Evolutionary conservation across 1,140 invertebrate genomes (phyloP).

Genomic region (Eumaeus atala): DNA sequence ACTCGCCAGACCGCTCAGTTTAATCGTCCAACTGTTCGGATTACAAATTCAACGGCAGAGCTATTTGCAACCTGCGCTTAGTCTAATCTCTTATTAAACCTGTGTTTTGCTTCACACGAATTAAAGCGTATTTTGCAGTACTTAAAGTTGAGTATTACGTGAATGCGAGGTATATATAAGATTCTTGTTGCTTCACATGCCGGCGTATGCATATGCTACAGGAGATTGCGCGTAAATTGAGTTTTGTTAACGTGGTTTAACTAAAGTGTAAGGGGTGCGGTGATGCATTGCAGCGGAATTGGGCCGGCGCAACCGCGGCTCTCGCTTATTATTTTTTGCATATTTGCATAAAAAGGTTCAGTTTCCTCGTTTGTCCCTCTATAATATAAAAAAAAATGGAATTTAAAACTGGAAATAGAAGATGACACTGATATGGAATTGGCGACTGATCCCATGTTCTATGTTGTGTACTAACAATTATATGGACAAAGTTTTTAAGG

Average conservation of each 20-base stretch:
- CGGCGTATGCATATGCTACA: conserved; percentile 3
- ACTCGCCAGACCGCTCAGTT: neutral
- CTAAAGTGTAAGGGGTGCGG: no score
- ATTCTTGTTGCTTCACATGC: conserved; percentile 11
- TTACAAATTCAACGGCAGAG: conserved; percentile 13
- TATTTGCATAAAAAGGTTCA: no score
- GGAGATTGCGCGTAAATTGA: conserved; percentile 16
- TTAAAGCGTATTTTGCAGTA: neutral
- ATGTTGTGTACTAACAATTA: no score
- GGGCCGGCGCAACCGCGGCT: no score
- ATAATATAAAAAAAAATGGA: no score
- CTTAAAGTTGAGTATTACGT: conserved; percentile 5
- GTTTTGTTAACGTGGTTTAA: conserved; percentile 11
- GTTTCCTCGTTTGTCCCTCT: no score
- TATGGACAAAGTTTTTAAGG: no score
- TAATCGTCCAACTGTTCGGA: conserved; percentile 10
- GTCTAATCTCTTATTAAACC: conserved; percentile 15
- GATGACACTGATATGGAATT: no score
- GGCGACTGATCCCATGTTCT: no score
- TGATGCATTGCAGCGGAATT: no score
- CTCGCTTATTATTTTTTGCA: no score
- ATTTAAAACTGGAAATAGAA: no score
- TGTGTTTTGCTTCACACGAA: neutral
- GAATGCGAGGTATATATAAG: conserved; percentile 1
- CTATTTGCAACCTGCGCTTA: conserved; percentile 11